Percentiles rank a stretch among this genome's conserved stretches.
phyloP scores from a whole-genome alignment of 2,113 vertebrate genomes.

The Barbus barbus region DNA sequence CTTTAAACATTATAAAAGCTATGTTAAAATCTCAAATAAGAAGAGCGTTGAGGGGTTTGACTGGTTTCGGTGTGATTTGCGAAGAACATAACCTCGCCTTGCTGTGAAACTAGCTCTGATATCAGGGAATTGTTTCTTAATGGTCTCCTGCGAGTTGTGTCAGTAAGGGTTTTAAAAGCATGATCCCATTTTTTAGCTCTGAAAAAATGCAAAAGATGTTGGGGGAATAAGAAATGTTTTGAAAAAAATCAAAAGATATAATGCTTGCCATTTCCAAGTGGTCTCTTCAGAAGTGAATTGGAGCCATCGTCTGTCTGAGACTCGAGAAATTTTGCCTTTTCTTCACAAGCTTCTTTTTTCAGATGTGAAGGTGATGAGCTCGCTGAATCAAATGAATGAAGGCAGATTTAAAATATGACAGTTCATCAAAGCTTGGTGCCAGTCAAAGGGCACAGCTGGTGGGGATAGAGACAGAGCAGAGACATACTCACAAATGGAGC shows the following conservation, averaged over 20 bases:
- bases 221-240: background rate
- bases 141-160: background rate
- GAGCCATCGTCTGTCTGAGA: background rate
- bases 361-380: conserved; percentile 62
- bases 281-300: background rate
- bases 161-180: conserved; percentile 14
- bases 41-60: conserved; percentile 23
- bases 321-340: background rate
- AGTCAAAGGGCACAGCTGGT: conserved; percentile 72
- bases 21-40: conserved; percentile 60
- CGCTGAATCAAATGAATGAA: conserved; percentile 60
- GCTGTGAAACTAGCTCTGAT: background rate
- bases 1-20: conserved; percentile 57
- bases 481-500: conserved; percentile 37
- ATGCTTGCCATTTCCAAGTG: background rate
- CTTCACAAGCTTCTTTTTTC: conserved; percentile 31
- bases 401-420: conserved; percentile 65
- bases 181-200: background rate
- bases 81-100: background rate
- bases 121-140: background rate
- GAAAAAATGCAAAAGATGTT: background rate
- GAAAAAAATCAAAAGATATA: background rate
- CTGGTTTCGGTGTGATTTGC: background rate
- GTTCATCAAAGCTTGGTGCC: conserved; percentile 71
- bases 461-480: conserved; percentile 51